phyloP scores from a whole-genome alignment of 2,888 invertebrate genomes.

The Gibbula magus region DNA sequence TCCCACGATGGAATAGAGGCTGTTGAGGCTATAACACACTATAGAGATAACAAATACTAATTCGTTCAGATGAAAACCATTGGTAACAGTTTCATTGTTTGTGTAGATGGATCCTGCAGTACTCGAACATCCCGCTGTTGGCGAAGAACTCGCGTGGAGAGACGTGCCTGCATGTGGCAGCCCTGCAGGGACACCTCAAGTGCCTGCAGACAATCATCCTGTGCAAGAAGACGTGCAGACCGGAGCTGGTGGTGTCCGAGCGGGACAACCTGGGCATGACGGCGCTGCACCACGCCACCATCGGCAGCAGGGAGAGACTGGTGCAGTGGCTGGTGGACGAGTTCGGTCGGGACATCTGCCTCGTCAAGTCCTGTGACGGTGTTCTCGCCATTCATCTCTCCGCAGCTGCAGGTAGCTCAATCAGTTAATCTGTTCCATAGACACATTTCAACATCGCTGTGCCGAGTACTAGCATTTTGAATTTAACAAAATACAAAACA shows the following conservation, averaged over 20 bases:
- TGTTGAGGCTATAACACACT: not conserved
- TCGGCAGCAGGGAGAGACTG: constrained; percentile 34
- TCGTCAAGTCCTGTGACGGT: constrained; percentile 40
- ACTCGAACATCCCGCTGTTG: constrained; percentile 36
- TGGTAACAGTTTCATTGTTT: not conserved
- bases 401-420: constrained; percentile 44
- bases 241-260: constrained; percentile 32
- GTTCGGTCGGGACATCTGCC: constrained; percentile 43
- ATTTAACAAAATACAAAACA: too few species aligned
- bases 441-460: too few species aligned
- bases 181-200: constrained; percentile 41
- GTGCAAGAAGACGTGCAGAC: constrained; percentile 16
- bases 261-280: constrained; percentile 47
- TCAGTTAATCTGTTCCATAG: too few species aligned
- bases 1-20: too few species aligned
- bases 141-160: constrained; percentile 43
- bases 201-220: constrained; percentile 42
- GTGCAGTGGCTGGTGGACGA: constrained; percentile 43
- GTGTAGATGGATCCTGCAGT: constrained; percentile 44
- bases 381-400: constrained; percentile 47
- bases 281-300: constrained; percentile 46
- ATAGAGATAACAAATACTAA: not conserved
- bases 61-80: not conserved
- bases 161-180: constrained; percentile 45
- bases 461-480: too few species aligned